Evolutionary conservation across 1,140 invertebrate genomes (phyloP).

Genomic region (Diorhabda elongata): DNA sequence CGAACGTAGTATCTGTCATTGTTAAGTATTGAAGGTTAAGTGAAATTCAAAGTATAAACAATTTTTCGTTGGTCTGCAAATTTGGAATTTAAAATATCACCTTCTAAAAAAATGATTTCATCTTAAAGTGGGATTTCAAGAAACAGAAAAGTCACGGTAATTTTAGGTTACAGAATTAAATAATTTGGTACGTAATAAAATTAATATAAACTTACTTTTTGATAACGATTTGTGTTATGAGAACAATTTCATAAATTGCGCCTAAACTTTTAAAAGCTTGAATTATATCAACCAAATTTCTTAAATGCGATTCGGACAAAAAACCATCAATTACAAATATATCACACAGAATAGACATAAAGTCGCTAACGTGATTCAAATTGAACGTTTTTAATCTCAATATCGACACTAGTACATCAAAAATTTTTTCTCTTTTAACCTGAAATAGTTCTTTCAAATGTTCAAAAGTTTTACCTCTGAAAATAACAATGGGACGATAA

Average conservation of each 20-base stretch:
- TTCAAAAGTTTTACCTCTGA: no score
- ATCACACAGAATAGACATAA: neutral
- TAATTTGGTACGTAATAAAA: no score
- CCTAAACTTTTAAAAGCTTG: conserved; percentile 2
- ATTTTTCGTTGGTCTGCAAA: no score
- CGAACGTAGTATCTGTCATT: no score
- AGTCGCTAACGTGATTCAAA: neutral
- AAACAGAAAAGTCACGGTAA: no score
- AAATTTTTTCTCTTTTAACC: neutral
- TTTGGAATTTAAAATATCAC: no score
- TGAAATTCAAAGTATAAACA: no score
- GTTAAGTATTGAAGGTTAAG: no score
- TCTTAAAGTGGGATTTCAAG: no score
- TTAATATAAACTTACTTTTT: conserved; percentile 9
- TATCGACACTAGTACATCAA: neutral
- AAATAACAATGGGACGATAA: no score
- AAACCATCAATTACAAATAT: neutral
- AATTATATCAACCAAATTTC: conserved; percentile 5
- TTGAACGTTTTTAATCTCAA: conserved; percentile 9
- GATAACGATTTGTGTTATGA: conserved; percentile 1
- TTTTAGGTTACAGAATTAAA: no score
- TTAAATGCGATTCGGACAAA: conserved; percentile 3
- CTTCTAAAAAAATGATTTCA: no score
- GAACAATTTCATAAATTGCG: conserved; percentile 4
- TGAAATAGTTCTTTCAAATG: neutral